Percentiles rank a stretch among this genome's conserved stretches.
Conservation (phyloP, 2,113 vertebrate genomes). For the Aleadryas rufinucha region DNA sequence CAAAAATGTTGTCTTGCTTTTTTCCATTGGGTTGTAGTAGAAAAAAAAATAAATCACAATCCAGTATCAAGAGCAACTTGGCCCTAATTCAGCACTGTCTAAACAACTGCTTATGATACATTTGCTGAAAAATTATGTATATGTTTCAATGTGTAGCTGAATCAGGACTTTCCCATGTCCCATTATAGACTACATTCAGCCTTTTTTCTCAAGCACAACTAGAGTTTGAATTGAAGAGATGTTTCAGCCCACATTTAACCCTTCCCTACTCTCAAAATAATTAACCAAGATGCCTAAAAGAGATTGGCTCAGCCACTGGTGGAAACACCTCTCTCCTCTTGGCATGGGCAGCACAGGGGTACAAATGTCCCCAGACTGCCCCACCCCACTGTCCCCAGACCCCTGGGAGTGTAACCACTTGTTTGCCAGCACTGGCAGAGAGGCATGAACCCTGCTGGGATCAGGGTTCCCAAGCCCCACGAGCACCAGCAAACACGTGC, state of each 20-base stretch:
- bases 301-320: background rate
- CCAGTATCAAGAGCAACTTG: background rate
- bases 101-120: background rate
- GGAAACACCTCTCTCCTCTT: background rate
- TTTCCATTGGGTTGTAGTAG: background rate
- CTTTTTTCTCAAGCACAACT: background rate
- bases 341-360: background rate
- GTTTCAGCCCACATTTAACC: background rate
- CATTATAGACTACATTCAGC: background rate
- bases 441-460: background rate
- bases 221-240: background rate
- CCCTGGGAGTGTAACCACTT: background rate
- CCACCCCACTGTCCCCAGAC: background rate
- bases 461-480: background rate
- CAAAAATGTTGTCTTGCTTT: background rate
- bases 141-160: background rate
- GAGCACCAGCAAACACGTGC: rapidly evolving
- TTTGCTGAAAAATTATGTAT: background rate
- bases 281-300: background rate
- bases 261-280: background rate
- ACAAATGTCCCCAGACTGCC: background rate
- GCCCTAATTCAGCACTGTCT: background rate
- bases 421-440: background rate
- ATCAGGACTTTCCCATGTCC: background rate
- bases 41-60: background rate